phyloP scores from a whole-genome alignment of 2,113 vertebrate genomes.

The Macrotis lagotis region DNA sequence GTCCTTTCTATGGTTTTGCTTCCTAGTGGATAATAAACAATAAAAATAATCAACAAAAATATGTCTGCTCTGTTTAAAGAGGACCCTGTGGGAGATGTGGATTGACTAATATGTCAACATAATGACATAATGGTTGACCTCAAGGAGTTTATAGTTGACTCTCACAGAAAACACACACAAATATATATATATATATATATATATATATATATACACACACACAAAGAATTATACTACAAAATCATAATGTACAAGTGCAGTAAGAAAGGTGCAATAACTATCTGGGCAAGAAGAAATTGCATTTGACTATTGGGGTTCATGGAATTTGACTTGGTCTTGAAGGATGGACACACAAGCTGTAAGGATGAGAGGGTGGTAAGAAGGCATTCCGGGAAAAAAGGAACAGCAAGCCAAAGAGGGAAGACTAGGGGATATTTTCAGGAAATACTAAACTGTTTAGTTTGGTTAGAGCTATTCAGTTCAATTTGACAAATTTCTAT shows the following conservation, averaged over 20 bases:
- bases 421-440: background rate
- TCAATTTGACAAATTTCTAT: background rate
- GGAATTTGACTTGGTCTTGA: background rate
- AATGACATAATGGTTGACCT: background rate
- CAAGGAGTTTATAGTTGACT: background rate
- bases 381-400: background rate
- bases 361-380: background rate
- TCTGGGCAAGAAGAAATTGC: background rate
- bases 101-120: background rate
- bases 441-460: background rate
- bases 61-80: background rate
- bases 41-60: too few relatives aligned
- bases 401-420: background rate
- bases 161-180: background rate
- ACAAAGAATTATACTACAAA: background rate
- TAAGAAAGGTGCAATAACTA: background rate
- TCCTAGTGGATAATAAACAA: conserved; percentile 28
- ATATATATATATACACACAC: too few relatives aligned
- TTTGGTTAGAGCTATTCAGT: background rate
- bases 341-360: background rate
- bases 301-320: background rate
- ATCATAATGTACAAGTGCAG: background rate
- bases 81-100: background rate
- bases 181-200: too few relatives aligned
- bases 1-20: conserved; percentile 25